Evolutionary conservation across 2,888 invertebrate species (phyloP).

Genomic region (Aplocera efformata): DNA sequence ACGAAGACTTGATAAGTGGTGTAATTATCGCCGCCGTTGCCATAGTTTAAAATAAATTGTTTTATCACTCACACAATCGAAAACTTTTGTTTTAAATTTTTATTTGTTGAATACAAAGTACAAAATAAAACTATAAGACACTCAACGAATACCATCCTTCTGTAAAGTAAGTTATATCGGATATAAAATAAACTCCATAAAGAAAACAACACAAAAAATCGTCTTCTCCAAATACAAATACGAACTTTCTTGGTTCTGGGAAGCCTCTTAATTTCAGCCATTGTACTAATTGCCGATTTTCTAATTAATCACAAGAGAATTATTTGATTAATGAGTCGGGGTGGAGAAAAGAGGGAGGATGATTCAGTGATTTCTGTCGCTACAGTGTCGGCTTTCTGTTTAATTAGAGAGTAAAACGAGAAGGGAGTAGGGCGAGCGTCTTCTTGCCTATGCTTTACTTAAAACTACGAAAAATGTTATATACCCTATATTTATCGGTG

Average conservation of each 20-base stretch:
- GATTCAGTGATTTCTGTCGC: conserved; percentile 56
- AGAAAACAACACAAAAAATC: neutral
- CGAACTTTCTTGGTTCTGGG: conserved; percentile 3
- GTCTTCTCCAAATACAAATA: conserved; percentile 2
- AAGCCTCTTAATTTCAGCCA: conserved; percentile 51
- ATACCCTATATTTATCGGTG: neutral
- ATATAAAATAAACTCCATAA: no score
- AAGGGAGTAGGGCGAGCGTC: conserved; percentile 37
- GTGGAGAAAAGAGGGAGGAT: conserved; percentile 39
- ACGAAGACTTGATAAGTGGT: no score
- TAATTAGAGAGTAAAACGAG: conserved; percentile 61
- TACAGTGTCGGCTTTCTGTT: conserved; percentile 50
- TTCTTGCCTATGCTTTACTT: conserved; percentile 9
- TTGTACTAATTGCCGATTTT: conserved; percentile 73
- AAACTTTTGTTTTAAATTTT: no score
- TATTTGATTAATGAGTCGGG: conserved; percentile 74
- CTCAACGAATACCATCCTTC: no score
- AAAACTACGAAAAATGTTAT: no score
- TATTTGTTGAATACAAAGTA: no score
- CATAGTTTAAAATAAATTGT: no score
- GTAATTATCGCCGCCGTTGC: no score
- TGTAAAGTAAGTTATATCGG: no score
- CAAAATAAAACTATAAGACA: no score
- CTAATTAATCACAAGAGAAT: conserved; percentile 74
- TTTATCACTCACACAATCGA: no score